phyloP scores from a whole-genome alignment of 1,140 invertebrate species.

The Aleiodes sp. region DNA sequence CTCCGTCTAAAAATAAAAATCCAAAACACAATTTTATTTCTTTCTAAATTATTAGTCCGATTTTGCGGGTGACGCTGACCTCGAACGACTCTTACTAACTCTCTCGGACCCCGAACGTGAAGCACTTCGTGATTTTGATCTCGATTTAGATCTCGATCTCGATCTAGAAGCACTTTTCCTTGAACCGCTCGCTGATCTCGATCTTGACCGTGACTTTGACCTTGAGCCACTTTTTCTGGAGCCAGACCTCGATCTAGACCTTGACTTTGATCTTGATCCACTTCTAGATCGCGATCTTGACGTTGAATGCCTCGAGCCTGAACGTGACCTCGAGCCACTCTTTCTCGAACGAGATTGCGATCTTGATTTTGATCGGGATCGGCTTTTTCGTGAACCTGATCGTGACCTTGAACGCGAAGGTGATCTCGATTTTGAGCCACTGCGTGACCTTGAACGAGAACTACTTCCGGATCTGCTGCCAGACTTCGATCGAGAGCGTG shows the following conservation, averaged over 20 bases:
- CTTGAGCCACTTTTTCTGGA: constrained; percentile 42
- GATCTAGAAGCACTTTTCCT: not conserved
- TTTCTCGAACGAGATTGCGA: not conserved
- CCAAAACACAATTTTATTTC: not conserved
- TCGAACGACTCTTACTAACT: not conserved
- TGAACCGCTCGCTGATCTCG: constrained; percentile 39
- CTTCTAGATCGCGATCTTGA: not conserved
- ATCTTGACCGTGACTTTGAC: constrained; percentile 50
- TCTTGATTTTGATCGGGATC: constrained; percentile 22
- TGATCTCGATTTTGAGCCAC: constrained; percentile 16
- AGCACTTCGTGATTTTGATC: constrained; percentile 1
- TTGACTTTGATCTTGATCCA: constrained; percentile 29
- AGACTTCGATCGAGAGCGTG: constrained; percentile 60
- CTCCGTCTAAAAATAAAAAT: not conserved
- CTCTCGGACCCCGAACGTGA: not conserved
- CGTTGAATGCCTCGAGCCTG: not conserved
- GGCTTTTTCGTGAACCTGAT: constrained; percentile 18
- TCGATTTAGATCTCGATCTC: not conserved
- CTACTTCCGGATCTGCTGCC: constrained; percentile 60
- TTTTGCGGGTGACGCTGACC: not conserved
- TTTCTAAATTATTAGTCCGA: not conserved
- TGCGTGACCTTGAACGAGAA: constrained; percentile 2
- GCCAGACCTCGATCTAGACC: constrained; percentile 36
- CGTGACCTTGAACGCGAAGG: constrained; percentile 4
- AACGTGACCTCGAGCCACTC: constrained; percentile 3